These are phyloP conservation scores for Benitochromis conjunctus DNA, from an alignment of 2,113 vertebrate genomes.

Conservation along the genomic window DNA sequence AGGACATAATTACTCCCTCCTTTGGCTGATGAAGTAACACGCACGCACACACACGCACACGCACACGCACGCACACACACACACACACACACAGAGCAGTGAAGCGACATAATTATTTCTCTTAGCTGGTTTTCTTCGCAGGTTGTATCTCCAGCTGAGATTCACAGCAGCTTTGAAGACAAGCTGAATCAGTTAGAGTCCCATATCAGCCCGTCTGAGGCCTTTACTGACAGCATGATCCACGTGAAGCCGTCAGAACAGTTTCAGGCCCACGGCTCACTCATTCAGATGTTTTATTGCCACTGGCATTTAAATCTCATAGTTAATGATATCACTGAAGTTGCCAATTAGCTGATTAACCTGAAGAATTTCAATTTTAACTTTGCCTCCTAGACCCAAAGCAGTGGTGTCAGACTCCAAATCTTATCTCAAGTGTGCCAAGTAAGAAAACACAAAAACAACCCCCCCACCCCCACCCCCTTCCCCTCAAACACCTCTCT, in stretches of 20 bases:
- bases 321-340: neutral
- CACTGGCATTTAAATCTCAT: neutral
- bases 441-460: neutral
- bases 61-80: neutral
- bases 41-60: neutral
- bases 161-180: constrained; percentile 13
- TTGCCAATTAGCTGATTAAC: neutral
- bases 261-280: neutral
- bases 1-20: constrained; percentile 1
- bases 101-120: constrained; percentile 3
- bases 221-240: neutral
- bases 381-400: neutral
- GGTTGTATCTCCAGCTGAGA: constrained; percentile 3
- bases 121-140: neutral
- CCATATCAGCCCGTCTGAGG: neutral
- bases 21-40: neutral
- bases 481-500: neutral
- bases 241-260: neutral
- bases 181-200: neutral
- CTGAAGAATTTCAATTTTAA: no score
- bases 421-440: neutral
- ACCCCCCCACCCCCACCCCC: no score
- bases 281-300: neutral
- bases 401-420: neutral
- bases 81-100: neutral